Evolutionary conservation across 2,113 vertebrate species (phyloP).

Genomic region (Donacobius atricapilla): DNA sequence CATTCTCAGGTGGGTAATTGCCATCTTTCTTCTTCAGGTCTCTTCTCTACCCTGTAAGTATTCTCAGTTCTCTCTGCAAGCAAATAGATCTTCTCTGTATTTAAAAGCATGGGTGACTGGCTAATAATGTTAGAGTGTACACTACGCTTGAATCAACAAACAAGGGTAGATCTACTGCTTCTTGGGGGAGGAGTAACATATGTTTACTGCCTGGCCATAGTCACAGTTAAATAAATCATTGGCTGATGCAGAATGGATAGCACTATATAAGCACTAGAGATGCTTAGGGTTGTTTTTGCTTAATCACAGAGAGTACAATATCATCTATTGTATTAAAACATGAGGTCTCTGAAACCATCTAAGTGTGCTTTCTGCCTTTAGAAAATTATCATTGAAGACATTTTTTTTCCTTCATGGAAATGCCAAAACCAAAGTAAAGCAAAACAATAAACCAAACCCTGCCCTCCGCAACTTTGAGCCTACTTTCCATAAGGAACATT

Average conservation of each 20-base stretch:
- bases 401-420: neutral
- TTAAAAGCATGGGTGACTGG: constrained; percentile 26
- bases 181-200: neutral
- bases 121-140: neutral
- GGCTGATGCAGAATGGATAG: constrained; percentile 15
- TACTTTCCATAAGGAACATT: neutral
- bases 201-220: constrained; percentile 28
- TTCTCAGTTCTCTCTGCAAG: neutral
- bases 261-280: neutral
- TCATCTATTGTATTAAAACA: neutral
- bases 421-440: neutral
- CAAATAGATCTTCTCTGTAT: neutral
- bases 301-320: neutral
- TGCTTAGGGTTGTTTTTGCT: neutral
- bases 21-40: neutral
- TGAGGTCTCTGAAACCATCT: neutral
- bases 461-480: accelerated
- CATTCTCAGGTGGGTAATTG: neutral
- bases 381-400: neutral
- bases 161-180: constrained; percentile 24
- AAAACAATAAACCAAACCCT: neutral
- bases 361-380: neutral
- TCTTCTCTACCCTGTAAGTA: neutral
- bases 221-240: constrained; percentile 49
- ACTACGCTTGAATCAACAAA: constrained; percentile 18